phyloP scores from a whole-genome alignment of 2,797 vertebrate genomes.

The Craterocephalus amniculus region DNA sequence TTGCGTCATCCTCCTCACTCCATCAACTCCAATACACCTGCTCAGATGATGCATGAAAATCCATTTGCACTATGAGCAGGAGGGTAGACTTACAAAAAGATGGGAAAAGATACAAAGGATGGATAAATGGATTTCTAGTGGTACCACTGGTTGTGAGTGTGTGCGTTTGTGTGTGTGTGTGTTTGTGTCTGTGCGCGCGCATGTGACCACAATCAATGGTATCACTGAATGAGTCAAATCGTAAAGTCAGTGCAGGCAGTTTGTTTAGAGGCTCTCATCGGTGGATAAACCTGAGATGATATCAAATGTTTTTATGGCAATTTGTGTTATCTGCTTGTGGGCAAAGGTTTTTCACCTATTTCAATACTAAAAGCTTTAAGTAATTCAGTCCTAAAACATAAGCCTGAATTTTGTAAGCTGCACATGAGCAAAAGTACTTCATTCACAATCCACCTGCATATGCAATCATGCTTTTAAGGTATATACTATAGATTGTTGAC shows the following conservation, averaged over 20 bases:
- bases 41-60: conserved; percentile 77
- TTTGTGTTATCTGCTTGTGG: not conserved
- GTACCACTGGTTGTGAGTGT: not conserved
- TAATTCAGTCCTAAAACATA: not conserved
- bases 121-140: conserved; percentile 36
- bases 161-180: not conserved
- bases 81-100: conserved; percentile 53
- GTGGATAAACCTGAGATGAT: conserved; percentile 14
- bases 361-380: not conserved
- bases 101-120: conserved; percentile 40
- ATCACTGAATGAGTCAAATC: conserved; percentile 17
- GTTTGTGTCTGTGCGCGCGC: too few species aligned
- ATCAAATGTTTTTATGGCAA: not conserved
- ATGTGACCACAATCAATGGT: conserved; percentile 34
- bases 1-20: conserved; percentile 60
- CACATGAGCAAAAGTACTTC: not conserved
- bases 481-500: not conserved
- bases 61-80: conserved; percentile 67
- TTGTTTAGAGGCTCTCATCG: conserved; percentile 21
- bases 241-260: conserved; percentile 3
- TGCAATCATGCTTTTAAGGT: not conserved
- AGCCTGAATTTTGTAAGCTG: not conserved
- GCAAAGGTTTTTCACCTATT: not conserved
- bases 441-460: not conserved
- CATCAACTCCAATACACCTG: conserved; percentile 70